phyloP scores from a whole-genome alignment of 2,797 vertebrate genomes.

The Peromyscus melanophrys region DNA sequence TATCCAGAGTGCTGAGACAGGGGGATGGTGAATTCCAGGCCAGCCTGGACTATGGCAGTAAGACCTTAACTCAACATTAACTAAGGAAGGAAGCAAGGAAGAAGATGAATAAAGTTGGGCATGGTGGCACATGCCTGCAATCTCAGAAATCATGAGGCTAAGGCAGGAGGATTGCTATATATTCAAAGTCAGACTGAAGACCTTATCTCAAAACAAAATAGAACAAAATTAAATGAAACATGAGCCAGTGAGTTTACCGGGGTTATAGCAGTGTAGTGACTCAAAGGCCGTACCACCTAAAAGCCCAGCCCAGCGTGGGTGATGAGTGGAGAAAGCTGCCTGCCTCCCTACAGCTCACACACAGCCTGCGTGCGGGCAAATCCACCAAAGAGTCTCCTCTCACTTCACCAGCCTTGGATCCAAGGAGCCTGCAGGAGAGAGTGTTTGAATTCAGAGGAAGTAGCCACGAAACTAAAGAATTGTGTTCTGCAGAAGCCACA shows the following conservation, averaged over 20 bases:
- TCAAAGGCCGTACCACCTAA: not conserved
- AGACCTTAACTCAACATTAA: not conserved
- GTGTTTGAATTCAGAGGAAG: not conserved
- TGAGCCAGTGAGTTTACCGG: no score
- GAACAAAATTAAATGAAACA: not conserved
- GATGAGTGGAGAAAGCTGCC: not conserved
- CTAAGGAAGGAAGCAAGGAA: not conserved
- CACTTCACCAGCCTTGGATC: not conserved
- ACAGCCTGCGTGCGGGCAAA: not conserved
- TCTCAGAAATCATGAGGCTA: not conserved
- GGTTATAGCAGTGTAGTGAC: not conserved
- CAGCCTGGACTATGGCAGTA: not conserved
- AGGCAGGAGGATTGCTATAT: not conserved
- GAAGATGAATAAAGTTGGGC: not conserved
- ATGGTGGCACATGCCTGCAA: not conserved
- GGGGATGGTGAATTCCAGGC: not conserved
- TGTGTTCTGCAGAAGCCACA: not conserved
- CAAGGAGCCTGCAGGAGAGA: not conserved
- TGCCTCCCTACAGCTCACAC: no score
- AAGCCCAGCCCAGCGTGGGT: not conserved
- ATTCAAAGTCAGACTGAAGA: not conserved
- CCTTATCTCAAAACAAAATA: not conserved
- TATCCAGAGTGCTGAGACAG: not conserved
- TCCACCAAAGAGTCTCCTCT: not conserved
- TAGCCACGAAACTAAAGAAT: not conserved